These are phyloP conservation scores for Nyctereutes procyonoides DNA, from an alignment of 2,113 vertebrate genomes.

Conservation along the genomic window DNA sequence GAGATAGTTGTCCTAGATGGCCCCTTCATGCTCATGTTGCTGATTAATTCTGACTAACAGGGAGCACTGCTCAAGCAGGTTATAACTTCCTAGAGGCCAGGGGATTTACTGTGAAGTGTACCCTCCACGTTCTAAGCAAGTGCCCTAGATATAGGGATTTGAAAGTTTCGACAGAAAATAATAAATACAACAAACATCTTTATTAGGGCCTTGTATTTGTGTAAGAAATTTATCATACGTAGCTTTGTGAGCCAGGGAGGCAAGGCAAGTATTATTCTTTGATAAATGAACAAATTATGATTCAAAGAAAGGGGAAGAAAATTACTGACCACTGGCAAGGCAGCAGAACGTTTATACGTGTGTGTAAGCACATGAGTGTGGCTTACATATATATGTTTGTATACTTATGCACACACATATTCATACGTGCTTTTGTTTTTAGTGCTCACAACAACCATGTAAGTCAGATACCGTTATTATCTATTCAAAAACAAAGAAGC, in stretches of 20 bases:
- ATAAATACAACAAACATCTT: neutral
- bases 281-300: neutral
- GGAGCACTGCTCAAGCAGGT: neutral
- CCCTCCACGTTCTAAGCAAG: neutral
- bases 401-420: neutral
- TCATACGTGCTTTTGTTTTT: neutral
- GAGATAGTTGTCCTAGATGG: rapidly evolving
- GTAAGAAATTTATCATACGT: neutral
- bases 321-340: no score
- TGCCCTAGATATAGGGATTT: neutral
- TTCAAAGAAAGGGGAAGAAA: neutral
- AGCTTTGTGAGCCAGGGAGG: neutral
- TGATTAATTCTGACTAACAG: neutral
- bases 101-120: neutral
- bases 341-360: neutral
- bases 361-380: neutral
- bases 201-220: neutral
- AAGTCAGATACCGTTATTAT: neutral
- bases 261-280: neutral
- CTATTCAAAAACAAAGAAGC: neutral
- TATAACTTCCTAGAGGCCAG: neutral
- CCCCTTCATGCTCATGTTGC: neutral
- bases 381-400: neutral
- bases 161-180: neutral
- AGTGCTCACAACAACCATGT: neutral